phyloP scores from a whole-genome alignment of 2,888 invertebrate genomes.

The Caprella mutica region DNA sequence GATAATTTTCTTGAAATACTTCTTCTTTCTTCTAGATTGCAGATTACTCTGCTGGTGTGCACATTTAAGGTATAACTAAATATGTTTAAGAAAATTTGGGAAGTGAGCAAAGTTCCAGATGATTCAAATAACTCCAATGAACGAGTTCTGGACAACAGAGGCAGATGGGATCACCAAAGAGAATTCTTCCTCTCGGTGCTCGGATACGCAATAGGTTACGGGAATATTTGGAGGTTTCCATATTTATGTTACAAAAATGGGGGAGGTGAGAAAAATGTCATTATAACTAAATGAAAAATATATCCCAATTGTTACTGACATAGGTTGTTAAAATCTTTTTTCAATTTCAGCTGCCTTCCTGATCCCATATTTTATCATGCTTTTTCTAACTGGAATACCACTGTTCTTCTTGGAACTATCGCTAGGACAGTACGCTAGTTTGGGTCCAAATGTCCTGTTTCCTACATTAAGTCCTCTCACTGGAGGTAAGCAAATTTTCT shows the following conservation, averaged over 20 bases:
- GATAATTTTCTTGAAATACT: no score
- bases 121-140: no score
- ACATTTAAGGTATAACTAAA: no score
- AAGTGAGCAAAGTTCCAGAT: no score
- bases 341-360: conserved; percentile 51
- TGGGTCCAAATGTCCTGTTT: conserved; percentile 52
- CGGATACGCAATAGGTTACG: conserved; percentile 60
- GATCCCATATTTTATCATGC: conserved; percentile 66
- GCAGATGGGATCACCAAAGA: conserved; percentile 29
- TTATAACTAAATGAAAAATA: no score
- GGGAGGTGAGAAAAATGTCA: conserved; percentile 46
- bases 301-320: no score
- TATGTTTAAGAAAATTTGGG: no score
- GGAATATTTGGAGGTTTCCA: conserved; percentile 64
- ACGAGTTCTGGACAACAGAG: no score
- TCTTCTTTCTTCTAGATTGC: no score
- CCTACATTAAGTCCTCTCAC: conserved; percentile 20
- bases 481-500: conserved; percentile 12
- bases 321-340: no score
- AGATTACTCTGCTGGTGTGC: no score
- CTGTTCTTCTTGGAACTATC: conserved; percentile 76
- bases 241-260: conserved; percentile 65
- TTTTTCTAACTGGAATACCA: conserved; percentile 68
- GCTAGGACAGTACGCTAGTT: conserved; percentile 67
- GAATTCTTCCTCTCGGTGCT: conserved; percentile 59